Conservation (phyloP, 2,888 invertebrate species). For the Congeria kusceri region DNA sequence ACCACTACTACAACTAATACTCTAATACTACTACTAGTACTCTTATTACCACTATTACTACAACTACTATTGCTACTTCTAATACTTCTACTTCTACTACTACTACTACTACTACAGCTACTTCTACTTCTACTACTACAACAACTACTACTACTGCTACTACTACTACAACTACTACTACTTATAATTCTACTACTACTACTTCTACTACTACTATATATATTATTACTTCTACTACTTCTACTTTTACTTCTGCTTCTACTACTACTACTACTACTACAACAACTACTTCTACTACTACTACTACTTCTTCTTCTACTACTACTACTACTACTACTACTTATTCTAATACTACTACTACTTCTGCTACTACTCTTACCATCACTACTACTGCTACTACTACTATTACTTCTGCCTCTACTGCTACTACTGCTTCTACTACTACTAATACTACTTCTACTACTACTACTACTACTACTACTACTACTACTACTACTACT, state of each 20-base stretch:
- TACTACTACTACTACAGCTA: slow-evolving; percentile 14
- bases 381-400: not conserved
- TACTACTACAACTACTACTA: slow-evolving; percentile 17
- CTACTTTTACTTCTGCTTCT: slow-evolving; percentile 5
- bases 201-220: slow-evolving; percentile 13
- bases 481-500: not conserved
- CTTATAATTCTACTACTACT: slow-evolving; percentile 13
- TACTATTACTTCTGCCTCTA: no score
- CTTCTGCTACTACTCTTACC: not conserved
- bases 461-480: not conserved
- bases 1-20: slow-evolving; percentile 12
- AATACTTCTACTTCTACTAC: slow-evolving; percentile 8
- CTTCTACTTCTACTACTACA: slow-evolving; percentile 15
- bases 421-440: no score
- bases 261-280: slow-evolving; percentile 13
- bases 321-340: slow-evolving; percentile 3
- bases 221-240: slow-evolving; percentile 12
- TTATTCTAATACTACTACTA: not conserved
- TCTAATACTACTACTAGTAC: slow-evolving; percentile 7
- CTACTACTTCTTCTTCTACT: slow-evolving; percentile 17
- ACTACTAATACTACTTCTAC: no score
- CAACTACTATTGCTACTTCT: slow-evolving; percentile 9
- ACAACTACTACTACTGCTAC: slow-evolving; percentile 20
- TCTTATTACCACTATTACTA: slow-evolving; percentile 3
- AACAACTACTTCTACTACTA: slow-evolving; percentile 20